Base-by-base conservation (phyloP, 2,113 vertebrate species). In the Daboia siamensis region DNA sequence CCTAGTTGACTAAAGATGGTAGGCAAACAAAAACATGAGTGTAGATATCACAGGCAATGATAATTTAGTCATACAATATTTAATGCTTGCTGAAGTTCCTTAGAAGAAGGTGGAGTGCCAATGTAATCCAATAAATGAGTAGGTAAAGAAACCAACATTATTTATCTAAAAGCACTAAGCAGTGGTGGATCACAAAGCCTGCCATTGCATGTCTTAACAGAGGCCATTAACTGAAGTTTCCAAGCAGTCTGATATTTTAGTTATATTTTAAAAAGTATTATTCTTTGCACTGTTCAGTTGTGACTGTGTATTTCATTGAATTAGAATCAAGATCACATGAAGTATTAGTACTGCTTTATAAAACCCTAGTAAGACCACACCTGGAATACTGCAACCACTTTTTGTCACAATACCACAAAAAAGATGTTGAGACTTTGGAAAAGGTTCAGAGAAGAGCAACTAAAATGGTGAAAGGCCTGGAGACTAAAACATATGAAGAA, bases 291-390 rank as follows among this genome's bases (percentile, higher is more conserved):
- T 69, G 21, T 69, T 88, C 86, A 44, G 5, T 7, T 29, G 4
- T 87, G 86, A 56, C 23, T 92, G 20, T 33, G 1, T 57, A 87
- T 11, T 92, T 86, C 92, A 93, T 94, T 88, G 55, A 39, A 6
- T 86, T 44, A 92, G 86, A 55, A 59, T 51, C 8, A 51, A 51
- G 8, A 51, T 51, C 7, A 51, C 7, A 8, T 51, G 48, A 51
- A 51, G 8, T 51, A 9, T 51, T 51, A 51, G 48, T 51, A 51
- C 48, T 8, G 8, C 48, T 51, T 51, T 51, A 51, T 51, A 51
- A 51, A 51, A 51, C 48, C 48, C 48, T 51, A 51, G 48, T 51
- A 51, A 10, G 48, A 51, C 48, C 8, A 51, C 48, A 51, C 48
- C 48, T 51, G 8, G 48, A 51, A 51, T 51, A 9, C 48, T 51